phyloP scores from a whole-genome alignment of 2,797 vertebrate species.

The Enteromius afrohamiltoni region DNA sequence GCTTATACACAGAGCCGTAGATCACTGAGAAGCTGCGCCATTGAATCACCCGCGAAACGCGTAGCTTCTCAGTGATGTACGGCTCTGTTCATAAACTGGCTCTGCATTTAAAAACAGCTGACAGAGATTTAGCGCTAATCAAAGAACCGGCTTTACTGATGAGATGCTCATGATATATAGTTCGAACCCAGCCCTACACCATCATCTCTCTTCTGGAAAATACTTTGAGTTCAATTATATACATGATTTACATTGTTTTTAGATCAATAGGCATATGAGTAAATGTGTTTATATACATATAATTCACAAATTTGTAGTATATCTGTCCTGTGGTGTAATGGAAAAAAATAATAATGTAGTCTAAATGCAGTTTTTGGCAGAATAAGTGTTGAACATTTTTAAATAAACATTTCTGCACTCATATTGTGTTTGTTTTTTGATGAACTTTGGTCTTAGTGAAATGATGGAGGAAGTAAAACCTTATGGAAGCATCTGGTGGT shows the following conservation, averaged over 20 bases:
- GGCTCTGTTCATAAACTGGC: too few species aligned
- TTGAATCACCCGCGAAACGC: too few species aligned
- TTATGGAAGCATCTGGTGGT: not conserved
- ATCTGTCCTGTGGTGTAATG: conserved; percentile 4
- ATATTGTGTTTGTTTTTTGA: conserved; percentile 32
- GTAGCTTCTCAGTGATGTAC: too few species aligned
- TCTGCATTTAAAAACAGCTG: too few species aligned
- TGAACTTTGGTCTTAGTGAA: not conserved
- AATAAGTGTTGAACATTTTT: conserved; percentile 11
- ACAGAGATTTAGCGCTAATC: too few species aligned
- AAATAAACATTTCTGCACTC: conserved; percentile 41
- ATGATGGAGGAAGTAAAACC: not conserved
- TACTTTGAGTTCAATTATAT: not conserved
- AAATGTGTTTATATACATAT: not conserved
- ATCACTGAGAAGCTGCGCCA: too few species aligned
- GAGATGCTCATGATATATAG: too few species aligned
- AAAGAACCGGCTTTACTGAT: too few species aligned
- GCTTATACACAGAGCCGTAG: too few species aligned
- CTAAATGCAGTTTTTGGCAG: not conserved
- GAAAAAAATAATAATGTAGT: not conserved
- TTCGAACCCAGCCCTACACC: too few species aligned
- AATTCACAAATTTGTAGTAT: not conserved
- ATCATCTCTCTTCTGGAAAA: not conserved
- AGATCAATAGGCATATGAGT: not conserved
- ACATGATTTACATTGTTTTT: conserved; percentile 4